A percentile compares a stretch with the other conserved stretches of the same genome.
Conservation (phyloP, 30 jellyfish, hydroid and myxozoan species). For the Hydra vulgaris region DNA sequence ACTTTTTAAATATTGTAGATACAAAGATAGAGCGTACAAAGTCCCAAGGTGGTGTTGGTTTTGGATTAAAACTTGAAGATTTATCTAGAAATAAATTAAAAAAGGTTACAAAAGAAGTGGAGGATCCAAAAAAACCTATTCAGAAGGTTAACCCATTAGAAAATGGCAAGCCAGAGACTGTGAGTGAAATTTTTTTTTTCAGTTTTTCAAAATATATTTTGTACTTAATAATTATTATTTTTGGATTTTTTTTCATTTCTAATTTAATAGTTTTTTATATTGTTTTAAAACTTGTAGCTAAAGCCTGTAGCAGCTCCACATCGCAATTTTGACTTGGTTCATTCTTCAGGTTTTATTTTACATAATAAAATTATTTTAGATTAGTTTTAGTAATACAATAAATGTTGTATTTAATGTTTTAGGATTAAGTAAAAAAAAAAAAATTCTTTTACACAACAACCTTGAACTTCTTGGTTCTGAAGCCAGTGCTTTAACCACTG, state of each 20-base stretch:
- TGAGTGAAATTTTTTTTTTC: neutral
- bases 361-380: no score
- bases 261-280: neutral
- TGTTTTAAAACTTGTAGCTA: neutral
- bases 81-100: slow-evolving; percentile 28
- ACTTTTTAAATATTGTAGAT: no score
- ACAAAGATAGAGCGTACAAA: slow-evolving; percentile 12
- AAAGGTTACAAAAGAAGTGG: slow-evolving; percentile 5
- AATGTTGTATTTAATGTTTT: no score
- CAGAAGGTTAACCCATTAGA: slow-evolving; percentile 23
- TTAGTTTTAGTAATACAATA: no score
- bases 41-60: slow-evolving; percentile 24
- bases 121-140: slow-evolving; percentile 12
- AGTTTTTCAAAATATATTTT: neutral
- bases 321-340: neutral
- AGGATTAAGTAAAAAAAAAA: no score
- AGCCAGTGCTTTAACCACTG: no score
- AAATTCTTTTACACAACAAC: no score
- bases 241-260: neutral
- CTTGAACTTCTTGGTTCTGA: no score
- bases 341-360: neutral
- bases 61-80: slow-evolving; percentile 25
- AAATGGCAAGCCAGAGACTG: slow-evolving; percentile 8
- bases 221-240: neutral
- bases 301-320: neutral